A percentile compares a stretch with the other conserved stretches of the same genome.
Conservation (phyloP, 2,888 invertebrate genomes). For the Blera fallax region DNA sequence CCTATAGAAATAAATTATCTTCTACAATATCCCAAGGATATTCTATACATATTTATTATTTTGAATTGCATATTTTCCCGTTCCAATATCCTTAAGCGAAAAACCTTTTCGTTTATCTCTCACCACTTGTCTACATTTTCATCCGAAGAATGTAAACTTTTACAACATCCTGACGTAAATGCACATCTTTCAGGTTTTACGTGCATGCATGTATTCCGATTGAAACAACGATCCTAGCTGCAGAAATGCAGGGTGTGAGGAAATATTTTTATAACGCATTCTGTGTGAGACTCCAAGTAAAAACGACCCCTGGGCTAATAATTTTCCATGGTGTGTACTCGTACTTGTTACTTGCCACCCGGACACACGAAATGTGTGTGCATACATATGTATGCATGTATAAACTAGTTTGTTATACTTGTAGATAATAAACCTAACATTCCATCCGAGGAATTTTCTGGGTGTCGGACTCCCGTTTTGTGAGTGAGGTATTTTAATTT, state of each 20-base stretch:
- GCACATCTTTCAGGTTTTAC: constrained; percentile 38
- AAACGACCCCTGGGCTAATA: constrained; percentile 35
- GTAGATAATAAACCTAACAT: constrained; percentile 44
- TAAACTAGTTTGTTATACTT: constrained; percentile 43
- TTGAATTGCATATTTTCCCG: constrained; percentile 30
- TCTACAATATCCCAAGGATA: background rate
- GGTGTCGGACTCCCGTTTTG: background rate
- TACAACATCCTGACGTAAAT: constrained; percentile 39
- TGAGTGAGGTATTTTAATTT: constrained; percentile 35
- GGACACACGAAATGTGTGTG: background rate
- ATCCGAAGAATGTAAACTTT: constrained; percentile 47
- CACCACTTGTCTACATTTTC: constrained; percentile 37
- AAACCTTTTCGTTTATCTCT: background rate
- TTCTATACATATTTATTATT: constrained; percentile 16
- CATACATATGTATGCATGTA: no score
- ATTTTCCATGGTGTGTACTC: constrained; percentile 20
- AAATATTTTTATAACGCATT: constrained; percentile 48
- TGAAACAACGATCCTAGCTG: constrained; percentile 25
- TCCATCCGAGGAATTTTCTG: constrained; percentile 5
- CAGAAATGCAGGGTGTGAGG: background rate
- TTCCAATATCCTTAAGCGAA: constrained; percentile 19
- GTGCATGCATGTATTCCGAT: constrained; percentile 42
- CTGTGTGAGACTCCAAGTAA: constrained; percentile 9
- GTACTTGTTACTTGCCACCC: constrained; percentile 23
- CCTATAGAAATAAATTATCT: background rate